phyloP scores from a whole-genome alignment of 2,797 vertebrate species.

The Phataginus tricuspis region DNA sequence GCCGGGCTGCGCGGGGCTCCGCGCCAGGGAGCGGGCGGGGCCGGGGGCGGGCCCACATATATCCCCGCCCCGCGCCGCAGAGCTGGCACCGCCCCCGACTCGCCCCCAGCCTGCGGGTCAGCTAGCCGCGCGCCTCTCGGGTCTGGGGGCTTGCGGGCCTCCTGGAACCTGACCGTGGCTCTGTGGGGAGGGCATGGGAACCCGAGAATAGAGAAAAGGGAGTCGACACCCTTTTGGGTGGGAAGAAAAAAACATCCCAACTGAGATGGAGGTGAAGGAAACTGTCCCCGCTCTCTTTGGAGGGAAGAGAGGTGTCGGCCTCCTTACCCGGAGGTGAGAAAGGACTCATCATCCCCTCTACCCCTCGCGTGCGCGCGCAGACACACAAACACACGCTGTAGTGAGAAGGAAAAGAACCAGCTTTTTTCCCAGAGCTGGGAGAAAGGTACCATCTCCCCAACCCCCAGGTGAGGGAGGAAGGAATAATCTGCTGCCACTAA shows the following conservation, averaged over 20 bases:
- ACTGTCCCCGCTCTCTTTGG: not conserved
- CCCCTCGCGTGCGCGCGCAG: not conserved
- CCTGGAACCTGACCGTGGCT: not conserved
- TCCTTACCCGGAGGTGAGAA: not conserved
- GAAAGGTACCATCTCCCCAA: not conserved
- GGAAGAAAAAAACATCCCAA: not conserved
- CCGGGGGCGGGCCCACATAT: fast-evolving
- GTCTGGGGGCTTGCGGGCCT: not conserved
- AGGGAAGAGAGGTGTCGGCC: not conserved
- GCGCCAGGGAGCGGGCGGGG: constrained; percentile 5
- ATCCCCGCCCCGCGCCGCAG: constrained; percentile 52
- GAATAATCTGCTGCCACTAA: not conserved
- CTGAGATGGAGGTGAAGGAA: not conserved
- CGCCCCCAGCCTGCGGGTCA: fast-evolving
- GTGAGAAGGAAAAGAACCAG: not conserved
- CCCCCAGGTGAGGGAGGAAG: not conserved
- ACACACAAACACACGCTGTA: not conserved
- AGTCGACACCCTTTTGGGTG: not conserved
- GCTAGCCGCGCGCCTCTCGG: fast-evolving
- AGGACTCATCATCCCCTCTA: not conserved
- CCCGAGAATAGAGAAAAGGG: not conserved
- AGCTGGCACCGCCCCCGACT: not conserved
- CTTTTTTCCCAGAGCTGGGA: not conserved
- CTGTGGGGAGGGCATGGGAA: not conserved
- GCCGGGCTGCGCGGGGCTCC: not conserved